A percentile compares a stretch with the other conserved stretches of the same genome.
These are phyloP conservation scores for Cheilinus undulatus DNA, from an alignment of 2,113 vertebrate species.

Conservation along the genomic window DNA sequence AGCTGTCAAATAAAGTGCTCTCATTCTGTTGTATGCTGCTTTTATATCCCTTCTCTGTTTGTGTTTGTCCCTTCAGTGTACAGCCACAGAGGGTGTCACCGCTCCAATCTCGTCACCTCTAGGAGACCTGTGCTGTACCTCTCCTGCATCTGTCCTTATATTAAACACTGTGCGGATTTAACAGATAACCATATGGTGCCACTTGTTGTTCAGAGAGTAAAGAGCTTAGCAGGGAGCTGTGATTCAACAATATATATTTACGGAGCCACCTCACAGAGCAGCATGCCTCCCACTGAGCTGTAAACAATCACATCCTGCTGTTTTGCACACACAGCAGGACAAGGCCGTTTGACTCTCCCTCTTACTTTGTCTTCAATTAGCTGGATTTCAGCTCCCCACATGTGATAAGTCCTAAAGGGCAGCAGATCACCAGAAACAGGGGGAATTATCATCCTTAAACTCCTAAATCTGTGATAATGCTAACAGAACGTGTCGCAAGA, in stretches of 20 bases:
- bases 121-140: neutral
- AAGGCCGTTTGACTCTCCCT: constrained; percentile 28
- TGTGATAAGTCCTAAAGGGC: constrained; percentile 43
- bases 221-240: constrained; percentile 28
- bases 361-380: constrained; percentile 56
- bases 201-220: constrained; percentile 18
- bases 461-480: constrained; percentile 53
- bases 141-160: constrained; percentile 53
- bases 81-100: neutral
- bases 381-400: constrained; percentile 40
- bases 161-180: constrained; percentile 69
- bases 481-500: constrained; percentile 24
- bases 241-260: constrained; percentile 23
- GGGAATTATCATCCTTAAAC: constrained; percentile 47
- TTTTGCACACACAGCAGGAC: constrained; percentile 55
- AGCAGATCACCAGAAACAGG: constrained; percentile 35
- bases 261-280: constrained; percentile 20
- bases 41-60: neutral
- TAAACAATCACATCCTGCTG: constrained; percentile 53
- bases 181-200: constrained; percentile 67
- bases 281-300: constrained; percentile 44
- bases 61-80: neutral
- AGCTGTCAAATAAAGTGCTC: no score
- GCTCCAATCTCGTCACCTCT: neutral
- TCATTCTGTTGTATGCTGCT: neutral